Conservation (phyloP, 35 echinoderm and acorn worm species). For the Heliocidaris tuberculata region DNA sequence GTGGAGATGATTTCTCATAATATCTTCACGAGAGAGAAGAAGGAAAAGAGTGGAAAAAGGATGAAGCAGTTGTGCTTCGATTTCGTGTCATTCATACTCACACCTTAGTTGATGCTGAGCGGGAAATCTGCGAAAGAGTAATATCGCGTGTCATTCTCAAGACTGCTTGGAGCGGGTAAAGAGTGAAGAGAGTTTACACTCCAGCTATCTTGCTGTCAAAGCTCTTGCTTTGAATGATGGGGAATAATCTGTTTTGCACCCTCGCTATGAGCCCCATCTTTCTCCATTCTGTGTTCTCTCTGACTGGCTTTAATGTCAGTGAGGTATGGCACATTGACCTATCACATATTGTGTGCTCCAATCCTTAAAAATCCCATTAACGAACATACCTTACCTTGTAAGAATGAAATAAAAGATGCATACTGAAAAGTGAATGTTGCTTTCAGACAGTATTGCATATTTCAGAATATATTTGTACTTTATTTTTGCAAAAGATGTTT, state of each 20-base stretch:
- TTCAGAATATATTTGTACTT: too few species aligned
- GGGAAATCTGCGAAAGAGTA: background rate
- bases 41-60: background rate
- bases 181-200: constrained; percentile 13
- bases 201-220: background rate
- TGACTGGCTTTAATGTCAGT: background rate
- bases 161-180: constrained; percentile 32
- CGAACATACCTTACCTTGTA: background rate
- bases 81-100: constrained; percentile 28
- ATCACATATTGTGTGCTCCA: background rate
- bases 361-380: background rate
- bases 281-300: background rate
- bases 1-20: background rate
- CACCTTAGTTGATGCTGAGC: background rate
- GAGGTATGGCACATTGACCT: background rate
- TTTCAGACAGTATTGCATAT: too few species aligned
- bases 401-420: background rate
- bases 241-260: background rate
- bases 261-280: background rate
- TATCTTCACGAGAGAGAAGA: background rate
- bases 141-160: constrained; percentile 15
- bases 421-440: too few species aligned
- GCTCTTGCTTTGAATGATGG: background rate
- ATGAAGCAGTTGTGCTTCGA: background rate
- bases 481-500: too few species aligned